Conservation (phyloP, 2,113 vertebrate genomes). For the Ahaetulla prasina region DNA sequence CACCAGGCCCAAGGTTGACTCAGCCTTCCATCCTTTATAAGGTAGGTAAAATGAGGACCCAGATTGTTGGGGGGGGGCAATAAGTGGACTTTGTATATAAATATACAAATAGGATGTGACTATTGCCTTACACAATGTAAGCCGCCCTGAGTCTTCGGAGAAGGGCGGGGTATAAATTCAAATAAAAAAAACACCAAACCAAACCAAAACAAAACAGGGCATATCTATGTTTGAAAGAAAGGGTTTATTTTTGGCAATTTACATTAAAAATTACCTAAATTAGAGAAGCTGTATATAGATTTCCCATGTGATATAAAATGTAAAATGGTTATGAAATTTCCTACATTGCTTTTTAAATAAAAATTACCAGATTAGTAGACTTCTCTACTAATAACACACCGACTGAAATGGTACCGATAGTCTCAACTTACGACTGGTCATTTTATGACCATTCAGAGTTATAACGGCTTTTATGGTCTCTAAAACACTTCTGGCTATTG, state of each 20-base stretch:
- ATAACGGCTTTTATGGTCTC: background rate
- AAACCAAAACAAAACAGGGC: no score
- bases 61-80: no score
- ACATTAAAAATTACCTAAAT: background rate
- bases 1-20: no score
- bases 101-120: no score
- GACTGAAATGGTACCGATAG: background rate
- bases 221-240: background rate
- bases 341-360: background rate
- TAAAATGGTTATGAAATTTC: background rate
- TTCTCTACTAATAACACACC: background rate
- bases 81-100: no score
- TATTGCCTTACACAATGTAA: no score
- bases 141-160: no score
- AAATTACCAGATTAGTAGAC: background rate
- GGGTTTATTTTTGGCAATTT: background rate
- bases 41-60: no score
- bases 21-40: no score
- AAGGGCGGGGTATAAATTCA: no score
- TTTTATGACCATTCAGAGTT: background rate
- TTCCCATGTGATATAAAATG: background rate
- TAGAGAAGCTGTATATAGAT: background rate
- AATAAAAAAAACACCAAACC: no score
- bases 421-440: background rate
- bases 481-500: background rate